Evolutionary conservation across 2,797 vertebrate genomes (phyloP), one percentile per base, ranked within the genome.

Genomic region (Dryobates pubescens): DNA sequence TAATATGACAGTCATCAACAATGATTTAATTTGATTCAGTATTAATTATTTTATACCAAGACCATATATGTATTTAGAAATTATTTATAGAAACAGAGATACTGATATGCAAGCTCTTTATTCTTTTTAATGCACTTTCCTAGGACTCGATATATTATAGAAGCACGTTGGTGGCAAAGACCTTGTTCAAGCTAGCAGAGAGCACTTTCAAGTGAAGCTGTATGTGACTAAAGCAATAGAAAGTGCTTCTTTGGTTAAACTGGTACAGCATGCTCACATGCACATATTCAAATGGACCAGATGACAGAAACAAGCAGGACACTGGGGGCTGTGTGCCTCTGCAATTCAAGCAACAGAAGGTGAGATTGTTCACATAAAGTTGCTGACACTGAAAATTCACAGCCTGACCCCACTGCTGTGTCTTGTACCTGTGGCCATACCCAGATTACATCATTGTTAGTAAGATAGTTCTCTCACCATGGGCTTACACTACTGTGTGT

Each of bases 381-480:
- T 69, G 32, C 62, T 86, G 47, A 20, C 8, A 9, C 4, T 30
- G 7, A 29, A 78, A 23, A 45, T 13, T 30, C 1, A 0, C 2
- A 3, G 14, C 15, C 23, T 63, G 34, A 18, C 3, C 19, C 16
- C 23, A 27, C 15, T 11, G 45, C 7, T n/a, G 38, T 41, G n/a
- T 30, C 27, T 17, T 30, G 3, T 32, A 81, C n/a, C 30, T 76
- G 14, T 63, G 49, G 7, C 29, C 7, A 10, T 9, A 11, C 3
- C 30, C 3, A 2, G 16, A 10, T 9, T 18, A 8, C 49, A n/a
- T 29, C 27, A 43, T 4, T 13, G 12, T 11, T 53, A 32, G 0
- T 34, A 29, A 22, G 24, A 20, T 14, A 5, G 17, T 45, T 30
- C 59, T 38, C 23, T 17, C 0, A 2, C 3, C 23, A 19, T 0